Evolutionary conservation across 2,113 vertebrate genomes (phyloP).

Genomic region (Platysternon megacephalum): DNA sequence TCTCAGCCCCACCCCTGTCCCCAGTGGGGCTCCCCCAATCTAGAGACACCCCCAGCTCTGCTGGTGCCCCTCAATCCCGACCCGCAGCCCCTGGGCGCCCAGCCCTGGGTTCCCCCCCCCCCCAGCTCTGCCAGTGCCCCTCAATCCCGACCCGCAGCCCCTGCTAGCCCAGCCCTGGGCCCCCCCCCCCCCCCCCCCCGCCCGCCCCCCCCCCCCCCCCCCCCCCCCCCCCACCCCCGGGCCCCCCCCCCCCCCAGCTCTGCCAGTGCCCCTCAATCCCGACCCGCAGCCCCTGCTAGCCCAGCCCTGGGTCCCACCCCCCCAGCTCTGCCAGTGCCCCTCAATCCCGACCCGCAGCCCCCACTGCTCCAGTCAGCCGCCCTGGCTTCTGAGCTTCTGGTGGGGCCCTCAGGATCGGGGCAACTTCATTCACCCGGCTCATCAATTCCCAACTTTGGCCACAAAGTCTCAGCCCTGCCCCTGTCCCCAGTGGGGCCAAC

Average conservation of each 20-base stretch:
- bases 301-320: no score
- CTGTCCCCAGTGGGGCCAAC: no score
- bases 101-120: no score
- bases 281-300: neutral
- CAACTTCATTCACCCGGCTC: neutral
- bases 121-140: no score
- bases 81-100: neutral
- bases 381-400: no score
- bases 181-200: no score
- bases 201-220: no score
- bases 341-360: neutral
- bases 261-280: neutral
- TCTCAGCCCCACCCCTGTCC: neutral
- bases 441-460: neutral
- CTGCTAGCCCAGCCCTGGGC: no score
- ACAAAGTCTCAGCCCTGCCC: neutral
- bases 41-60: neutral
- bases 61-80: neutral
- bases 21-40: neutral
- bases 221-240: no score
- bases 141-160: neutral
- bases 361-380: neutral
- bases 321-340: neutral
- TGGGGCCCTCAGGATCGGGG: neutral
- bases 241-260: neutral